Conservation (phyloP, 2,797 vertebrate species). For the Danio kyathit region DNA sequence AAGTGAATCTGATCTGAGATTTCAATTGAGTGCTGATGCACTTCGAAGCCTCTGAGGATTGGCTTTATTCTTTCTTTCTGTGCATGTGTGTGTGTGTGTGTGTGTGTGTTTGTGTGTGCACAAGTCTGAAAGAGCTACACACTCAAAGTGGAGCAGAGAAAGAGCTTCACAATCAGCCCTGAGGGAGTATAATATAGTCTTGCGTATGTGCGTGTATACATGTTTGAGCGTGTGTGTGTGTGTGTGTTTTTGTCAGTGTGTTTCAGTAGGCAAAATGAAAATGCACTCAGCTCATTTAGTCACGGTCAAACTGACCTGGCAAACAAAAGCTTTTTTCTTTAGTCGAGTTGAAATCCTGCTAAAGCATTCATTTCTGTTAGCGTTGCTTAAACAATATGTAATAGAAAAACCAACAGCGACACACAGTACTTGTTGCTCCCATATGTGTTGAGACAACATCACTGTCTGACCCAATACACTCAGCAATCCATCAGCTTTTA, state of each 20-base stretch:
- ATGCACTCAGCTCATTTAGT: slow-evolving; percentile 39
- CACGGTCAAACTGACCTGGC: not conserved
- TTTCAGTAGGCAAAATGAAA: slow-evolving; percentile 35
- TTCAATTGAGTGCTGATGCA: slow-evolving; percentile 39
- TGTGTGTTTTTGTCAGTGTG: slow-evolving; percentile 22
- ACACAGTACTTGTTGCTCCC: no score
- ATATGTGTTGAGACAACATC: no score
- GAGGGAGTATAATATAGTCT: slow-evolving; percentile 20
- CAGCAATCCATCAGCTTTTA: no score
- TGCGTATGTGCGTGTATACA: slow-evolving; percentile 36
- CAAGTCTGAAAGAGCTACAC: slow-evolving; percentile 8
- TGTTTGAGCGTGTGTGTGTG: slow-evolving; percentile 36
- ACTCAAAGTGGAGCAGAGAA: slow-evolving; percentile 42
- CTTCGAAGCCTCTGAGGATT: slow-evolving; percentile 20
- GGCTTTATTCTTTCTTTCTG: not conserved
- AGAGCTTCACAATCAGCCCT: slow-evolving; percentile 16
- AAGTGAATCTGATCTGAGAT: slow-evolving; percentile 45
- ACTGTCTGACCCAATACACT: no score
- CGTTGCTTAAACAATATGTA: no score
- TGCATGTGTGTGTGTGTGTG: not conserved
- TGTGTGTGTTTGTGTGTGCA: not conserved
- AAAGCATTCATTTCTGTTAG: no score
- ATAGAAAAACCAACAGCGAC: no score
- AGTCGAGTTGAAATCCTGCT: not conserved
- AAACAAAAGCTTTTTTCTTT: slow-evolving; percentile 36